phyloP scores from a whole-genome alignment of 2,888 invertebrate species.

The Andrena hattorfiana region DNA sequence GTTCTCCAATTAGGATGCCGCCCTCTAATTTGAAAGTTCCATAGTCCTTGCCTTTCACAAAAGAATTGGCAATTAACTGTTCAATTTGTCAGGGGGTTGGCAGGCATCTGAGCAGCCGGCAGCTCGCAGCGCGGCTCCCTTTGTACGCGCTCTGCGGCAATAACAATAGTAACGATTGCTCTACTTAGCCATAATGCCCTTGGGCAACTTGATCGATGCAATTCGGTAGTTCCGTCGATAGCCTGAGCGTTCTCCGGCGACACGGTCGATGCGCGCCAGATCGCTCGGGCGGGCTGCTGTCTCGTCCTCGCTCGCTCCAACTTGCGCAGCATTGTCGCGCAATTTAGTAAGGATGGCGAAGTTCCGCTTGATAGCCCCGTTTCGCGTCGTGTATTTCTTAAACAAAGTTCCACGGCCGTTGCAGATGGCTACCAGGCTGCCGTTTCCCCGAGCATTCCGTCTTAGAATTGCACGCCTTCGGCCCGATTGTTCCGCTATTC shows the following conservation, averaged over 20 bases:
- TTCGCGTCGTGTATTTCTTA: conserved; percentile 35
- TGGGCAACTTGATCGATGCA: background rate
- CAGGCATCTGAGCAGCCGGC: background rate
- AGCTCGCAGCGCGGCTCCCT: background rate
- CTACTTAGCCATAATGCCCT: background rate
- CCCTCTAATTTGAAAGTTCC: too few relatives aligned
- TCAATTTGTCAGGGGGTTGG: background rate
- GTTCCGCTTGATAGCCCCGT: conserved; percentile 25
- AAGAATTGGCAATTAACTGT: background rate
- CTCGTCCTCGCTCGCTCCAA: conserved; percentile 11
- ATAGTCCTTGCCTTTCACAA: background rate
- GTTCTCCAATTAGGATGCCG: background rate
- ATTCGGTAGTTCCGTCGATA: conserved; percentile 17
- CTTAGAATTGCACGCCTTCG: background rate
- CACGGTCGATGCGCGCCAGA: conserved; percentile 28
- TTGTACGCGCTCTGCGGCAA: background rate
- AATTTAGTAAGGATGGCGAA: conserved; percentile 28
- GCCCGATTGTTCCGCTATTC: background rate
- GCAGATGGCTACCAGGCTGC: background rate
- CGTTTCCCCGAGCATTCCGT: background rate
- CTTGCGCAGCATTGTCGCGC: conserved; percentile 23
- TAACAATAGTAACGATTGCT: conserved; percentile 21
- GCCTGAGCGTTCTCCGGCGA: background rate
- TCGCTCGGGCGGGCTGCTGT: conserved; percentile 7
- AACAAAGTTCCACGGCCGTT: conserved; percentile 35